Evolutionary conservation across 2,888 invertebrate genomes (phyloP), one percentile per base, ranked within the genome.

Genomic region (Erpobdella octoculata): DNA sequence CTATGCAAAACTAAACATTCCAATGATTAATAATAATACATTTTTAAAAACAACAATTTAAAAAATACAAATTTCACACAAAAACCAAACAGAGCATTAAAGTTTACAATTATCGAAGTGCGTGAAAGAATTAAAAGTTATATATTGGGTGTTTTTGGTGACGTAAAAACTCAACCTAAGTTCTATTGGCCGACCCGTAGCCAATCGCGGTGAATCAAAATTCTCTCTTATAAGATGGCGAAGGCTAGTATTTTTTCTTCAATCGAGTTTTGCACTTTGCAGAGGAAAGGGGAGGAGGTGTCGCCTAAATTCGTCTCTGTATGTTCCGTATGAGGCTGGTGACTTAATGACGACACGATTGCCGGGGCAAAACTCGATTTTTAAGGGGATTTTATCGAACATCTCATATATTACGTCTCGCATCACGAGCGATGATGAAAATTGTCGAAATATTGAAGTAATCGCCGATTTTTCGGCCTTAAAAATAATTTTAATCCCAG

Each of bases 181-280:
- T 33, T 35, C 69, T 53, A 69, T 69, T 69, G 69, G 69, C 37
- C 46, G 69, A 58, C 33, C n/a, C n/a, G 21, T 28, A 69, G 46
- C 69, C 69, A 69, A 69, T 69, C 31, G 46, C 25, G 58, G 28
- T 53, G 53, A 53, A 48, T 69, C 35, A 69, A 35, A 48, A 48
- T 69, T 69, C 58, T 53, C 69, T 69, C 69, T 69, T 69, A 69
- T 69, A 69, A 69, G 58, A 69, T 69, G 69, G 69, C 69, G 69
- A 69, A 69, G 35, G 69, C 69, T 41, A 69, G 69, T 69, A 28
- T 69, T 48, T 58, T 69, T 36, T 33, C 25, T 67, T 67, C 41
- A 67, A 31, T 41, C 33, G 21, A 65, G 36, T 35, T 35, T 65
- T 36, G 36, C 33, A 35, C 65, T 33, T 65, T 25, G 21, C 25